Percentiles rank a stretch among this genome's conserved stretches.
These are phyloP conservation scores for Pollenia angustigena DNA, from an alignment of 2,888 invertebrate genomes.

Conservation along the genomic window DNA sequence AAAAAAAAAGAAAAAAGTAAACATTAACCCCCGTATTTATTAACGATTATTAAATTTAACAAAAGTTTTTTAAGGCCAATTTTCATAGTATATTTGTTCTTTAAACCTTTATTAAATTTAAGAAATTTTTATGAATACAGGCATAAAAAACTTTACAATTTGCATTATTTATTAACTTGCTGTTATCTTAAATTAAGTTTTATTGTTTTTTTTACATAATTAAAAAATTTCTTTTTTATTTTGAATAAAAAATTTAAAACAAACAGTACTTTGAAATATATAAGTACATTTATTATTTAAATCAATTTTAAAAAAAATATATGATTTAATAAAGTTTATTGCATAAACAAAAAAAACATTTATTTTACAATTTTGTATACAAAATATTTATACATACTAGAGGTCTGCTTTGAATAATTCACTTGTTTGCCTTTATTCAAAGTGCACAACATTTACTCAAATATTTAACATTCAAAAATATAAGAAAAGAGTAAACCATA, in stretches of 20 bases:
- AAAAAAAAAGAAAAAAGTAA: conserved; percentile 27
- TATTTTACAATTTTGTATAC: conserved; percentile 46
- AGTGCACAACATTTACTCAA: no score
- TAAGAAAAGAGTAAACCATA: no score
- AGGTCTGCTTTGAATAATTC: no score
- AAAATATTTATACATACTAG: conserved; percentile 44
- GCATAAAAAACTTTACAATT: conserved; percentile 2
- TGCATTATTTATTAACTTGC: conserved; percentile 36
- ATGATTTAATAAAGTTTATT: conserved; percentile 42
- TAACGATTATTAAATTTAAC: no score
- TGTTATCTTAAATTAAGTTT: conserved; percentile 15
- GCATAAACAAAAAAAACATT: conserved; percentile 40
- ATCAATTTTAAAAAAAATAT: conserved; percentile 19
- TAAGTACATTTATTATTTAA: conserved; percentile 55
- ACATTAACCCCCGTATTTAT: no score
- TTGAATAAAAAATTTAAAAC: conserved; percentile 30
- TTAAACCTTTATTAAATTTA: no score
- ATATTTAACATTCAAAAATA: no score
- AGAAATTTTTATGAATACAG: no score
- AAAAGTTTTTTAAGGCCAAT: no score
- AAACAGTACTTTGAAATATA: conserved; percentile 36
- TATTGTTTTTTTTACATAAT: not conserved
- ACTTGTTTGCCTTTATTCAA: no score
- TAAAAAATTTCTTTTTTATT: not conserved
- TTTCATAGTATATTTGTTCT: no score